Conservation (phyloP, 2,797 vertebrate species). For the Leuciscus waleckii region DNA sequence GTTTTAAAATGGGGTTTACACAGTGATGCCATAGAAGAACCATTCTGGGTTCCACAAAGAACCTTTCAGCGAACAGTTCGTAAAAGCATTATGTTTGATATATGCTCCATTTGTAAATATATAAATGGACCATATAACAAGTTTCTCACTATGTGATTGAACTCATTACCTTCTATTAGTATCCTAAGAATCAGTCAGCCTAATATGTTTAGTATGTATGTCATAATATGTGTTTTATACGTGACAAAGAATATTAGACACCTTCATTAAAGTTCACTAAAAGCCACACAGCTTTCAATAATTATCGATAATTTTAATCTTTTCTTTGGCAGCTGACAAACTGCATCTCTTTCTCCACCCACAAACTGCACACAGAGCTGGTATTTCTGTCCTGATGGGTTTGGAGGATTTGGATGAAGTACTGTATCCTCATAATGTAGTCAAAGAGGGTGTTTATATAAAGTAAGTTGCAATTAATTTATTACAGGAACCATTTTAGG, state of each 20-base stretch:
- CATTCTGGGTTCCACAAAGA: too few relatives aligned
- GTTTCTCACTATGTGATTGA: background rate
- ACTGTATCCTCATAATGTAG: background rate
- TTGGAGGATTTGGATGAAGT: background rate
- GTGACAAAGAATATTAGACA: background rate
- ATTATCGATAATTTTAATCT: background rate
- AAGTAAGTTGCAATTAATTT: background rate
- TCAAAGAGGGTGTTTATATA: background rate
- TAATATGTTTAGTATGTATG: background rate
- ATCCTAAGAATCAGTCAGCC: background rate
- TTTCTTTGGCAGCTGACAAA: slow-evolving; percentile 26
- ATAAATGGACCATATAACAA: too few relatives aligned
- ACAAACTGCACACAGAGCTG: slow-evolving; percentile 2
- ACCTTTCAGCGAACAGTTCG: too few relatives aligned
- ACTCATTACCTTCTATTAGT: background rate
- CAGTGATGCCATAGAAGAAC: too few relatives aligned
- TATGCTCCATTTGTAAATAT: background rate
- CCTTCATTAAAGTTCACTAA: background rate
- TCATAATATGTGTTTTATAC: background rate
- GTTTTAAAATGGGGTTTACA: too few relatives aligned
- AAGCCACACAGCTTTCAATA: background rate
- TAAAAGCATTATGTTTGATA: background rate
- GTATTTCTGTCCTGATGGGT: slow-evolving; percentile 3
- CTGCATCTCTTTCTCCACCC: slow-evolving; percentile 21
- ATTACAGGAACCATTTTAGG: background rate